Evolutionary conservation across 2,113 vertebrate genomes (phyloP), one percentile per base, ranked within the genome.

Genomic region (Esox niger): DNA sequence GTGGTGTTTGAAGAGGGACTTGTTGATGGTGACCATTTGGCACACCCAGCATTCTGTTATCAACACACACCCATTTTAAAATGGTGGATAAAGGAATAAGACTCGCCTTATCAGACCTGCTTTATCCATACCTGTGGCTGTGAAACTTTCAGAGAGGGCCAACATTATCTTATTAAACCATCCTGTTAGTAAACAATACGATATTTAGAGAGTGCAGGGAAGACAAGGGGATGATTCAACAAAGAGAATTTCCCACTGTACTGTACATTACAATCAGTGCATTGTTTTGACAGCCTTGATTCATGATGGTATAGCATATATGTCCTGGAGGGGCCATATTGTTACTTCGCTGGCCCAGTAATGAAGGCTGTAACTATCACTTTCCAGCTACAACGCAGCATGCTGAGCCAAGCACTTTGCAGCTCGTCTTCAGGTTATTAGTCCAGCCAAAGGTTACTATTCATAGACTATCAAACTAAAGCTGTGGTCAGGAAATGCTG

Each of bases 391-490:
- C 70, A 59, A 68, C 9, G 8, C 20, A 13, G 63, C 55, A 69
- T 82, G 90, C 90, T 83, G 74, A 89, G 79, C 64, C 68, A 64
- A 90, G 90, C 88, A 89, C 84, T 91, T 80, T 83, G 73, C 70
- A 62, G 76, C 85, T 87, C 64, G 15, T 83, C 83, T 77, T 80
- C 82, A 78, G 79, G 72, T 79, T 70, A 81, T 85, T 79, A 86
- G 71, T 73, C 74, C 77, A 35, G 80, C 80, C 64, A 58, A 57
- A 60, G 71, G 82, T 80, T 87, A n/a, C n/a, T n/a, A 82, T 85
- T 87, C 75, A 11, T 75, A 73, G 76, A 71, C 77, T 57, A 80
- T 85, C 76, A 85, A 80, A 70, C 65, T 20, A 31, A 68, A 26
- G 72, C 78, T 74, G 78, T 35, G 68, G 76, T 64, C 76, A 65